Evolutionary conservation across 2,113 vertebrate species (phyloP).

Genomic region (Herpailurus yagouaroundi): DNA sequence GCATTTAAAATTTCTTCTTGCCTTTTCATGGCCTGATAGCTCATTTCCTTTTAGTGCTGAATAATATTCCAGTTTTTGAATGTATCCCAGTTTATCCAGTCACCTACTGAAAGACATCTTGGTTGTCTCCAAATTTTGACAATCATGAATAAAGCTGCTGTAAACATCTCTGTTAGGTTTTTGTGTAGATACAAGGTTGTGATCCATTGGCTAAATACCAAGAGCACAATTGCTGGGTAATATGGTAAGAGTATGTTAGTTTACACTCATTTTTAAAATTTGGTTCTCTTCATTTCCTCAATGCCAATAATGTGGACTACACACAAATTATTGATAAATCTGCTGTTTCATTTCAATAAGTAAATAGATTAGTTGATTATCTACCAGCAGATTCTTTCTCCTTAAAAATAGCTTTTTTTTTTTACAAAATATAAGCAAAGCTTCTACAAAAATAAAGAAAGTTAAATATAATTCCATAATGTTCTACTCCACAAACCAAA

Average conservation of each 20-base stretch:
- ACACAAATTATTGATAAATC: neutral
- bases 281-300: neutral
- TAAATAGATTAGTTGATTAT: neutral
- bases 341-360: neutral
- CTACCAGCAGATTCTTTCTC: neutral
- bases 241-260: too few species aligned
- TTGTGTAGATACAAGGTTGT: neutral
- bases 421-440: neutral
- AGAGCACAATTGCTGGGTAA: neutral
- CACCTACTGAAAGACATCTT: neutral
- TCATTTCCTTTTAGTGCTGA: slow-evolving; percentile 13
- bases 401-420: neutral
- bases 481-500: neutral
- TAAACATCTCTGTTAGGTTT: neutral
- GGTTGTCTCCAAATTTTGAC: neutral
- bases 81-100: neutral
- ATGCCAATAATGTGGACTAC: neutral
- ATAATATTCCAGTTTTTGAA: neutral
- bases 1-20: neutral
- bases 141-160: neutral
- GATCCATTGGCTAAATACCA: neutral
- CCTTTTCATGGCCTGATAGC: neutral
- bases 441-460: neutral
- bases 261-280: neutral
- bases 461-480: neutral